These are phyloP conservation scores for Adineta ricciae DNA, from an alignment of 2,888 invertebrate genomes.

Conservation along the genomic window DNA sequence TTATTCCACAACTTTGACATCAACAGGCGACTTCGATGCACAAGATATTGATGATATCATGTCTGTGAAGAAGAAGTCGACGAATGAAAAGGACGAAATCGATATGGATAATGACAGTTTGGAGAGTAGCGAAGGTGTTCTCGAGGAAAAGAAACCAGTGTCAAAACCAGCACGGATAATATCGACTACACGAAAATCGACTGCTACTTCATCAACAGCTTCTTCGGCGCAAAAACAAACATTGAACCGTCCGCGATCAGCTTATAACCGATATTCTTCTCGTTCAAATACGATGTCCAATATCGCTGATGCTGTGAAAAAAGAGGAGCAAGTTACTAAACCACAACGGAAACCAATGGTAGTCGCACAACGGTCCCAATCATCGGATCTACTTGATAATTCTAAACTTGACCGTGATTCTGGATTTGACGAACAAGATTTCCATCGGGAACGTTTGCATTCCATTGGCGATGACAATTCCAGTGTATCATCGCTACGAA, in stretches of 20 bases:
- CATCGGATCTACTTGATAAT: not conserved
- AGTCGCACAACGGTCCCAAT: not conserved
- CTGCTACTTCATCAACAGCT: not conserved
- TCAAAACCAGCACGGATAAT: not conserved
- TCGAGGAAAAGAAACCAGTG: not conserved
- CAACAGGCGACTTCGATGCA: not conserved
- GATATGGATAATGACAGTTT: slow-evolving; percentile 16
- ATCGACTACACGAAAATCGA: not conserved
- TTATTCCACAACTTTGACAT: not conserved
- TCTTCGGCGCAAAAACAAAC: not conserved
- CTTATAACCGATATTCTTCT: not conserved
- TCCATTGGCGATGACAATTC: not conserved
- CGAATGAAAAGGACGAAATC: not conserved
- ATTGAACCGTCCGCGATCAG: not conserved
- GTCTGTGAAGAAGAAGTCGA: not conserved
- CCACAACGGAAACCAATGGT: not conserved
- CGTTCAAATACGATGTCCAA: not conserved
- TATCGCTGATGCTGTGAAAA: not conserved
- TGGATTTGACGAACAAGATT: slow-evolving; percentile 6
- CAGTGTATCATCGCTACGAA: not conserved
- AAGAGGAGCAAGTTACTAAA: not conserved
- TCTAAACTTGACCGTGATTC: not conserved
- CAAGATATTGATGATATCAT: not conserved
- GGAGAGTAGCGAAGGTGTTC: not conserved
- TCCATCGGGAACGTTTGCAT: not conserved